phyloP scores from a whole-genome alignment of 1,140 invertebrate species.

The Apis laboriosa region DNA sequence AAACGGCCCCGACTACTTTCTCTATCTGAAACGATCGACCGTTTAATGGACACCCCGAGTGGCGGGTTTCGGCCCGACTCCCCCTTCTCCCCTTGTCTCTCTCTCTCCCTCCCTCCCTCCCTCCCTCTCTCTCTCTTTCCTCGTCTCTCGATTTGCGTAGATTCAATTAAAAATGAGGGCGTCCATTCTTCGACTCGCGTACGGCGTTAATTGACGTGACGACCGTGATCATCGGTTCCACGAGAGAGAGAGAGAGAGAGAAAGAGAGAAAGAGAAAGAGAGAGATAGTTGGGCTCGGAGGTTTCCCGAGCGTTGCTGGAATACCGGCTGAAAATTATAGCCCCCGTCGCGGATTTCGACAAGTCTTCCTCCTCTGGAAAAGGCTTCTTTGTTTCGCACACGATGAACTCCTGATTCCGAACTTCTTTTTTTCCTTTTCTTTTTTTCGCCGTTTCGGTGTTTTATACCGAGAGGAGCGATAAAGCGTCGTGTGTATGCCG shows the following conservation, averaged over 20 bases:
- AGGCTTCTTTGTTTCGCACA: background rate
- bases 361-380: background rate
- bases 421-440: too few relatives aligned
- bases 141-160: slow-evolving; percentile 49
- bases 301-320: slow-evolving; percentile 39
- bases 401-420: background rate
- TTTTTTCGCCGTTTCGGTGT: too few relatives aligned
- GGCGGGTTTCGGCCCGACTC: slow-evolving; percentile 38
- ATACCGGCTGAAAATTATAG: slow-evolving; percentile 33
- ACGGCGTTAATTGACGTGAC: slow-evolving; percentile 65
- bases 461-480: background rate
- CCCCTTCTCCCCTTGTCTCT: too few relatives aligned
- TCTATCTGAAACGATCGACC: slow-evolving; percentile 65
- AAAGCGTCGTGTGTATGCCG: background rate
- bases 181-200: slow-evolving; percentile 50
- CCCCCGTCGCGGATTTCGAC: background rate
- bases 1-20: slow-evolving; percentile 62
- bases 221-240: slow-evolving; percentile 56
- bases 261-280: background rate
- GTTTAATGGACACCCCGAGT: slow-evolving; percentile 62
- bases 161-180: slow-evolving; percentile 66
- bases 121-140: too few relatives aligned
- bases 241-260: slow-evolving; percentile 12
- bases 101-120: accelerated
- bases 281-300: background rate